phyloP scores from a whole-genome alignment of 1,140 invertebrate species.

The Bombus huntii region DNA sequence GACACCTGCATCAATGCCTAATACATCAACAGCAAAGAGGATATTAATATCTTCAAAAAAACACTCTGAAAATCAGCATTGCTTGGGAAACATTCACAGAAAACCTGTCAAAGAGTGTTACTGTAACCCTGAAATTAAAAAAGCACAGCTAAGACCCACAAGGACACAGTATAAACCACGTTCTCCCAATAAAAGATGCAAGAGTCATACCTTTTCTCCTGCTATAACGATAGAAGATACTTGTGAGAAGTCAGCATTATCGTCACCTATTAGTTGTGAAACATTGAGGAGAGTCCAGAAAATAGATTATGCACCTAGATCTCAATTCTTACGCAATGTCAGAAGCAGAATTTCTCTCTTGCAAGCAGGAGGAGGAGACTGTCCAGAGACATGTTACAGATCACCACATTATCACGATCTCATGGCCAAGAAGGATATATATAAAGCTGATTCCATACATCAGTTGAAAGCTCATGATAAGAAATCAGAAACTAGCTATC shows the following conservation, averaged over 20 bases:
- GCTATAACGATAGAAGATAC: constrained; percentile 19
- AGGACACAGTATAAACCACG: constrained; percentile 52
- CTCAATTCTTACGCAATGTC: constrained; percentile 74
- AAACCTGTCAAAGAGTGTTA: constrained; percentile 75
- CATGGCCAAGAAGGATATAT: not conserved
- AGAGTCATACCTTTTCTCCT: constrained; percentile 39
- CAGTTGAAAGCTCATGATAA: not conserved
- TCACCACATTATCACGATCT: constrained; percentile 25
- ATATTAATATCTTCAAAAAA: constrained; percentile 70
- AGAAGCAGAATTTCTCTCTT: constrained; percentile 57
- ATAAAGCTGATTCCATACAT: not conserved
- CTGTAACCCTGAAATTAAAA: constrained; percentile 63
- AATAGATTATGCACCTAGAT: constrained; percentile 74
- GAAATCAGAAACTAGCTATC: not conserved
- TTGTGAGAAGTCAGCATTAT: not conserved
- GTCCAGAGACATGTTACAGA: constrained; percentile 13
- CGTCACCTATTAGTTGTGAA: constrained; percentile 64
- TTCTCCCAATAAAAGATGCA: constrained; percentile 56
- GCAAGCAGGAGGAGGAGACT: constrained; percentile 2
- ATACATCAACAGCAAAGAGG: constrained; percentile 57
- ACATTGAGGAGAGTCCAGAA: constrained; percentile 69
- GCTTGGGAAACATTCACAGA: constrained; percentile 30
- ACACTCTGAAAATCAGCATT: constrained; percentile 14
- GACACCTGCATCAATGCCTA: constrained; percentile 23
- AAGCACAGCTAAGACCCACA: constrained; percentile 51